Evolutionary conservation across 2,113 vertebrate genomes (phyloP).

Genomic region (Sterna hirundo): DNA sequence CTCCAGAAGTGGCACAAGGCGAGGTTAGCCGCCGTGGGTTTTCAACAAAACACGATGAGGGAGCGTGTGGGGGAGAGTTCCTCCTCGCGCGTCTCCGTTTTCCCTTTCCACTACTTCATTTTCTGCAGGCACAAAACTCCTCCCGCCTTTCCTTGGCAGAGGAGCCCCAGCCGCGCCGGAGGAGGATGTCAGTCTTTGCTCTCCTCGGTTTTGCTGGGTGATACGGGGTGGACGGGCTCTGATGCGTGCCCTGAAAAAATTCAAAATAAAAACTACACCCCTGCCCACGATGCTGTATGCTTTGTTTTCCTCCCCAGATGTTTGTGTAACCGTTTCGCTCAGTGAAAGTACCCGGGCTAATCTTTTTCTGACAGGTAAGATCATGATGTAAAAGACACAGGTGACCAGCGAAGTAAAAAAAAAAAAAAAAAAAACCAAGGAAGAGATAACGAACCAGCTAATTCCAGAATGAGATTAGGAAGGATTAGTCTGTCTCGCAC

Average conservation of each 20-base stretch:
- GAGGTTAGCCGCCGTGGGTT: neutral
- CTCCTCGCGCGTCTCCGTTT: neutral
- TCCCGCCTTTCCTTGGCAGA: neutral
- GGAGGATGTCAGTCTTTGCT: neutral
- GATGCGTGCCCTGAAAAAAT: neutral
- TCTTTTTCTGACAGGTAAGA: neutral
- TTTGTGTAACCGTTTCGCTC: accelerated
- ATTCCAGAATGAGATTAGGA: conserved; percentile 29
- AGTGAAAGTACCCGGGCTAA: neutral
- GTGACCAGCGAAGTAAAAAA: neutral
- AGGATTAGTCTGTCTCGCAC: conserved; percentile 21
- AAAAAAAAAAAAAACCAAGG: conserved; percentile 24
- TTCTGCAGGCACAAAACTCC: neutral
- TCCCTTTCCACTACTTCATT: neutral
- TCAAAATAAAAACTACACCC: too few relatives aligned
- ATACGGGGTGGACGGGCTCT: neutral
- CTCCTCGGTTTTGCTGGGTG: neutral
- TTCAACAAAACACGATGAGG: neutral
- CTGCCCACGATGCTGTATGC: accelerated
- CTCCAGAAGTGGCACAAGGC: neutral
- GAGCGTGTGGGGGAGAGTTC: neutral
- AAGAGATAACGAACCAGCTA: neutral
- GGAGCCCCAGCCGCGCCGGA: neutral
- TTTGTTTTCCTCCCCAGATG: neutral
- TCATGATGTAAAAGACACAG: neutral